Evolutionary conservation across 2,113 vertebrate genomes (phyloP).

Genomic region (Phyllostomus discolor): DNA sequence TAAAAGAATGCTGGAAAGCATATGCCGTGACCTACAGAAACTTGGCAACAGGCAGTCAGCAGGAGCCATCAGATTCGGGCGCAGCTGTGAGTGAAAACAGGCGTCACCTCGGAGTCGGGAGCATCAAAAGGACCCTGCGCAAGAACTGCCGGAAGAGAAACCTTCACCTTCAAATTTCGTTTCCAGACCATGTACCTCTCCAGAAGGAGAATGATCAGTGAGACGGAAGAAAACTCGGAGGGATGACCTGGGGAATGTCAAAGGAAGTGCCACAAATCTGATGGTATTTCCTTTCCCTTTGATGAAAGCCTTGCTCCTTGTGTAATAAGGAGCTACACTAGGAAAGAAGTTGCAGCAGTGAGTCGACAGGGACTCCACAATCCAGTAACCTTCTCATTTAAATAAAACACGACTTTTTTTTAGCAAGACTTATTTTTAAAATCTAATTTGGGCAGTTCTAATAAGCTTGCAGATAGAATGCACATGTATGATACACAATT

Average conservation of each 20-base stretch:
- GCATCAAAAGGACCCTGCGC: conserved; percentile 76
- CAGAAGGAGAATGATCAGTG: conserved; percentile 79
- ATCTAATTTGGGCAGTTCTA: not conserved
- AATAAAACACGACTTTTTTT: not conserved
- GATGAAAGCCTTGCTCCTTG: conserved; percentile 93
- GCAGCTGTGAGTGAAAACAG: conserved; percentile 67
- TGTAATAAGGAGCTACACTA: conserved; percentile 89
- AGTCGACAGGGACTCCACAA: conserved; percentile 86
- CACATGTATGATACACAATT: not conserved
- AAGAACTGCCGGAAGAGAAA: conserved; percentile 77
- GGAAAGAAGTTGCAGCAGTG: conserved; percentile 87
- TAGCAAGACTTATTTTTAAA: not conserved
- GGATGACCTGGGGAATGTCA: conserved; percentile 79
- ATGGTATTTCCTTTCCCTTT: conserved; percentile 94
- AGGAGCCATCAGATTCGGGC: conserved; percentile 60
- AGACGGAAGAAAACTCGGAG: conserved; percentile 81
- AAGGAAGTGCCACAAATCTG: conserved; percentile 91
- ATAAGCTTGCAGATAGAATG: not conserved
- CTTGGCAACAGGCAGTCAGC: too few species aligned
- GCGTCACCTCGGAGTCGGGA: conserved; percentile 75
- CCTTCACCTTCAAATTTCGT: conserved; percentile 60
- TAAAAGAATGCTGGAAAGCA: conserved; percentile 94
- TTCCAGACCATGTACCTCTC: conserved; percentile 77
- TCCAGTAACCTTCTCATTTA: conserved; percentile 73
- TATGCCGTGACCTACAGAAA: too few species aligned